Conservation (phyloP, 2,113 vertebrate genomes). For the Scolopax mira region DNA sequence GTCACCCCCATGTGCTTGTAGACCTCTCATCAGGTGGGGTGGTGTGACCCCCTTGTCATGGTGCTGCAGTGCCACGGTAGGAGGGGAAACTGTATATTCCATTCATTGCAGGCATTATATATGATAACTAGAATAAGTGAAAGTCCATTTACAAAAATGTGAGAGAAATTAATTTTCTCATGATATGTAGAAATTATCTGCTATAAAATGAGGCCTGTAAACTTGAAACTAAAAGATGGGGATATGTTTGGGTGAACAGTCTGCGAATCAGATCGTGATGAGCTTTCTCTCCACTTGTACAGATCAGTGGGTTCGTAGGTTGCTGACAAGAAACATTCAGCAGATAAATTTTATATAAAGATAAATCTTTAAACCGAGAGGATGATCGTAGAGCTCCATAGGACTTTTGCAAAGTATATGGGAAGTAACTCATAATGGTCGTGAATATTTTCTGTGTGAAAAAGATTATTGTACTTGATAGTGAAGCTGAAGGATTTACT, state of each 20-base stretch:
- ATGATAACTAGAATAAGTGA: neutral
- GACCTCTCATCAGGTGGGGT: neutral
- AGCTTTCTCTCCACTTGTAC: neutral
- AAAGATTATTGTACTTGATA: neutral
- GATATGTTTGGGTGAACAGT: neutral
- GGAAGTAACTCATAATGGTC: neutral
- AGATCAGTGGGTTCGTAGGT: neutral
- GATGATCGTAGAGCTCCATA: neutral
- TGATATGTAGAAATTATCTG: neutral
- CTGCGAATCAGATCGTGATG: neutral
- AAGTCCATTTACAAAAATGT: neutral
- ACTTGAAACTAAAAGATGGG: neutral
- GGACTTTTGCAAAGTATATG: neutral
- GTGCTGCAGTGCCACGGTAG: neutral
- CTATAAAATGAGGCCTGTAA: neutral
- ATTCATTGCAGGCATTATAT: neutral
- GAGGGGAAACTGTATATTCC: neutral
- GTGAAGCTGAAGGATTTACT: neutral
- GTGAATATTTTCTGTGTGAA: neutral
- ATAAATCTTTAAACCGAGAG: neutral
- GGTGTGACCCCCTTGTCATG: neutral
- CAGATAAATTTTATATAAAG: neutral
- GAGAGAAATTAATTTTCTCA: neutral
- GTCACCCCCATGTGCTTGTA: neutral
- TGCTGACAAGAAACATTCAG: neutral